Conservation (phyloP, 2,797 vertebrate species). For the Notoglanidium macrostoma region DNA sequence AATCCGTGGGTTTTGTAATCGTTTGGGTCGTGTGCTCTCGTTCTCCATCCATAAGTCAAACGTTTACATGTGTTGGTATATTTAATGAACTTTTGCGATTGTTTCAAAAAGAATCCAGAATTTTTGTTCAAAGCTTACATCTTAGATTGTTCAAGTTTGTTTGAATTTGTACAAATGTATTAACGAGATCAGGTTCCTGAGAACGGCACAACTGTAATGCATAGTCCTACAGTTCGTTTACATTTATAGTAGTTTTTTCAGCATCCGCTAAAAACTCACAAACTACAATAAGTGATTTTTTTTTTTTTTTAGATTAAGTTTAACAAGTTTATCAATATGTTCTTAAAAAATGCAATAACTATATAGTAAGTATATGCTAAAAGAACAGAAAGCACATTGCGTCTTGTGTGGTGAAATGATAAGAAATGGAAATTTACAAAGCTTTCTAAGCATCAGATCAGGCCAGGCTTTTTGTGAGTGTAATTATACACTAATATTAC, state of each 20-base stretch:
- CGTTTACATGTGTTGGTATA: neutral
- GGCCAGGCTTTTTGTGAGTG: neutral
- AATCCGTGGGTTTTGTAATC: neutral
- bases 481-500: neutral
- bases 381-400: neutral
- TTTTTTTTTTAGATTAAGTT: too few species aligned
- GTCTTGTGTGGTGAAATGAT: neutral
- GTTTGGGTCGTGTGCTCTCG: neutral
- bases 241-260: too few species aligned
- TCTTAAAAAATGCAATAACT: too few species aligned
- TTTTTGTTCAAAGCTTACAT: neutral
- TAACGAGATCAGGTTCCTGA: neutral
- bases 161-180: neutral
- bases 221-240: neutral
- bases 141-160: neutral
- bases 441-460: neutral
- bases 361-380: too few species aligned
- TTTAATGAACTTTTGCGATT: neutral
- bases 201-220: neutral
- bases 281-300: too few species aligned
- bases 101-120: neutral
- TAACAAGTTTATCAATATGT: too few species aligned
- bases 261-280: too few species aligned
- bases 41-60: neutral
- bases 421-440: neutral